phyloP scores from a whole-genome alignment of 1,140 invertebrate species.

The Andricus grossulariae region DNA sequence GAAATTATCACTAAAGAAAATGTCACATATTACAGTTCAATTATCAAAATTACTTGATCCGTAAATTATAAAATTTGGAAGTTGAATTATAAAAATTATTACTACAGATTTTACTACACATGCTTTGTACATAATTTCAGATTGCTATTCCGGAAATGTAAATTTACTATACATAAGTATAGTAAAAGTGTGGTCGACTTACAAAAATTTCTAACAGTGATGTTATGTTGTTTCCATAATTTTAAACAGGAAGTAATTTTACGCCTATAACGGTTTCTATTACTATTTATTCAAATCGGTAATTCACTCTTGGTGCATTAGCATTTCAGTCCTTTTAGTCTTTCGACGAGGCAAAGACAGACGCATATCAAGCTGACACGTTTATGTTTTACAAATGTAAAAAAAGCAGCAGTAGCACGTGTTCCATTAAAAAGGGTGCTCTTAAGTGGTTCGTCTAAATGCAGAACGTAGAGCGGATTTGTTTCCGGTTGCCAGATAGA shows the following conservation, averaged over 20 bases:
- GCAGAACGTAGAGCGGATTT: conserved; percentile 32
- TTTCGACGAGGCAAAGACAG: background rate
- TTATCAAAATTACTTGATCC: too few species aligned
- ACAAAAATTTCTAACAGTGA: too few species aligned
- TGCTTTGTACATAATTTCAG: too few species aligned
- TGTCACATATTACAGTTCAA: too few species aligned
- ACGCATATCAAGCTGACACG: conserved; percentile 10
- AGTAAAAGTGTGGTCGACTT: too few species aligned
- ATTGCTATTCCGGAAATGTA: too few species aligned
- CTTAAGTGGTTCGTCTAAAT: conserved; percentile 34
- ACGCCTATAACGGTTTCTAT: background rate
- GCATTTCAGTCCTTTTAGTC: background rate
- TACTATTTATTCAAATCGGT: conserved; percentile 6
- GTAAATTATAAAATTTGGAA: too few species aligned
- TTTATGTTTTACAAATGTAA: conserved; percentile 23
- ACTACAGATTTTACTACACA: too few species aligned
- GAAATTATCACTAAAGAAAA: too few species aligned
- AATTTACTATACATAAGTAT: too few species aligned
- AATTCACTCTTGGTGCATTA: background rate
- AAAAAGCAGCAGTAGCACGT: conserved; percentile 12
- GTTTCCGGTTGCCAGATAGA: conserved; percentile 28
- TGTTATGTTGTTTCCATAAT: too few species aligned
- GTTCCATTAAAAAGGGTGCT: conserved; percentile 30
- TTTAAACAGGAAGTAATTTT: background rate
- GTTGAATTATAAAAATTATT: too few species aligned